These are phyloP conservation scores for Achroia grisella DNA, from an alignment of 1,140 invertebrate genomes.

Conservation along the genomic window DNA sequence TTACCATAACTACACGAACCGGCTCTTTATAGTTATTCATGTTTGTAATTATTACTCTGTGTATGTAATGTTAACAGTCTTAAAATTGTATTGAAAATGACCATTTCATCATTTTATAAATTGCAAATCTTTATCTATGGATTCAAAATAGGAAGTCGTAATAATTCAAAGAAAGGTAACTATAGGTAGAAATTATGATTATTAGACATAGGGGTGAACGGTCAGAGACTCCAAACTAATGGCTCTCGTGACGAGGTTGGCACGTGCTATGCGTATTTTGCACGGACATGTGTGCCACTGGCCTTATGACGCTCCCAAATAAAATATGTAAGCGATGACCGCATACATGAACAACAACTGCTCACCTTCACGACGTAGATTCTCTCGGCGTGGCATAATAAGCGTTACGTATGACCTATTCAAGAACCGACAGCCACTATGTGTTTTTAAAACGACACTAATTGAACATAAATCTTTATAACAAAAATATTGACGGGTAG, in stretches of 20 bases:
- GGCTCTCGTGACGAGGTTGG: too few species aligned
- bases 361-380: constrained; percentile 45
- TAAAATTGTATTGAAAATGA: too few species aligned
- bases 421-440: constrained; percentile 23
- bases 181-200: not conserved
- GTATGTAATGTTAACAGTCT: too few species aligned
- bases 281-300: not conserved
- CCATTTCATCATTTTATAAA: too few species aligned
- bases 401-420: constrained; percentile 36
- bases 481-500: too few species aligned
- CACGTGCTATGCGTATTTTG: too few species aligned
- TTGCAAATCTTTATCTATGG: too few species aligned
- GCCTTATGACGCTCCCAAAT: constrained; percentile 29
- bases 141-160: too few species aligned
- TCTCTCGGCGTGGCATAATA: constrained; percentile 12
- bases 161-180: not conserved
- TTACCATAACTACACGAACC: too few species aligned
- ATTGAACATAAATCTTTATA: too few species aligned
- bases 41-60: too few species aligned
- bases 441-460: not conserved
- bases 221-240: not conserved
- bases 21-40: too few species aligned
- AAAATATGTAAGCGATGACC: constrained; percentile 50
- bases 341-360: constrained; percentile 40
- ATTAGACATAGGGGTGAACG: not conserved